Conservation (phyloP, 2,888 invertebrate genomes). For the Argyra leucocephala region DNA sequence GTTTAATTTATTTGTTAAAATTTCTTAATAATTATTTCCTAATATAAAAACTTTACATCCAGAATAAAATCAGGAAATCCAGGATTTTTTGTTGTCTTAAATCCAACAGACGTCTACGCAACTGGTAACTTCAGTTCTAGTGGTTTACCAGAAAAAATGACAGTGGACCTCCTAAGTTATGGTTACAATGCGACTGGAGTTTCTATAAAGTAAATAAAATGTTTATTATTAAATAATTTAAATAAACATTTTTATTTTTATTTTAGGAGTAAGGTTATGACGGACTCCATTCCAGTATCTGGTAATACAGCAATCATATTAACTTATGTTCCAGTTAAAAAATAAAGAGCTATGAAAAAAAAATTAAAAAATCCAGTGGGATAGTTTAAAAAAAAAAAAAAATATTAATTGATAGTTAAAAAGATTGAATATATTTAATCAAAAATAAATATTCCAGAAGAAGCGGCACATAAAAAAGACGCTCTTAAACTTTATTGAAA, state of each 20-base stretch:
- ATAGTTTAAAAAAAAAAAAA: too few species aligned
- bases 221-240: not conserved
- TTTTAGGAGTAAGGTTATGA: conserved; percentile 51
- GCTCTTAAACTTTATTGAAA: too few species aligned
- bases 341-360: too few species aligned
- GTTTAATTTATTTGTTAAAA: conserved; percentile 25
- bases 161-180: conserved; percentile 50
- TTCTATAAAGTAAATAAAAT: conserved; percentile 28
- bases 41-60: conserved; percentile 2
- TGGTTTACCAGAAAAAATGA: conserved; percentile 51
- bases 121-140: conserved; percentile 50
- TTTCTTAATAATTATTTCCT: conserved; percentile 11
- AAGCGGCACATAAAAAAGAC: too few species aligned
- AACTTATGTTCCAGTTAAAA: conserved; percentile 55
- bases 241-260: conserved; percentile 22
- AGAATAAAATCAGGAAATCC: conserved; percentile 67
- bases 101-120: conserved; percentile 48
- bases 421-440: too few species aligned
- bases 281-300: conserved; percentile 51
- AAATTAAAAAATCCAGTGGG: too few species aligned
- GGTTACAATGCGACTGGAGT: conserved; percentile 40
- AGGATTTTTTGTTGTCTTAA: conserved; percentile 63
- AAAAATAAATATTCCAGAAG: too few species aligned
- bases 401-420: too few species aligned
- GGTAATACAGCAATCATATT: conserved; percentile 56